Conservation (phyloP, 2,113 vertebrate species). For the Microcebus murinus region DNA sequence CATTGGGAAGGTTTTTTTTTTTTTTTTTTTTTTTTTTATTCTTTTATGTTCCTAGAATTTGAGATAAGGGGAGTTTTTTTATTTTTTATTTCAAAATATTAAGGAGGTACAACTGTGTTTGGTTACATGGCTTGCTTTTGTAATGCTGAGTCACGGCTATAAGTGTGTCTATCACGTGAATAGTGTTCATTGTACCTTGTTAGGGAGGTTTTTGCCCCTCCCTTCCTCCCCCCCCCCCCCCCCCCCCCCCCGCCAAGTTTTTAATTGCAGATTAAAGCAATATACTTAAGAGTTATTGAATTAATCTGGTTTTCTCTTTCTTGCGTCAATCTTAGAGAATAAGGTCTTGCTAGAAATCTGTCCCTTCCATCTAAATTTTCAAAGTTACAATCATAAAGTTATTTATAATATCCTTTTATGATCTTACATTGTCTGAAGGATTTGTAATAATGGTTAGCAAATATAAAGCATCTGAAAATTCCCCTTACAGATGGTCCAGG, state of each 20-base stretch:
- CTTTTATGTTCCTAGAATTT: no score
- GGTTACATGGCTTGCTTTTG: no score
- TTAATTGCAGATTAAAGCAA: background rate
- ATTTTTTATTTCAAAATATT: no score
- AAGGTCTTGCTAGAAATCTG: background rate
- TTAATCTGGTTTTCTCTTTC: background rate
- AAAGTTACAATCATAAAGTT: slow-evolving; percentile 7
- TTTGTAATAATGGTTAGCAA: background rate
- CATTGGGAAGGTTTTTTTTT: background rate
- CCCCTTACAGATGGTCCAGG: background rate
- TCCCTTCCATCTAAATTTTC: background rate
- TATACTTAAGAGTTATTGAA: background rate
- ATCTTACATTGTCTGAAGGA: background rate
- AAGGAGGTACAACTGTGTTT: no score
- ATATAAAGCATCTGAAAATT: background rate
- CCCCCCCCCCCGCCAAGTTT: background rate
- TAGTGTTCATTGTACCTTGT: no score
- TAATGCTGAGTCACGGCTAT: no score
- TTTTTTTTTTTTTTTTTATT: no score
- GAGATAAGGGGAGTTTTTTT: no score
- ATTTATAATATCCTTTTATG: background rate
- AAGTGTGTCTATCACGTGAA: no score
- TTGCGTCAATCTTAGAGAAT: background rate
- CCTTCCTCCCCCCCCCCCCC: no score
- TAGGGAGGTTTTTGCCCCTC: no score